A percentile compares a stretch with the other conserved stretches of the same genome.
Conservation (phyloP, 2,113 vertebrate species). For the Etia nguti region DNA sequence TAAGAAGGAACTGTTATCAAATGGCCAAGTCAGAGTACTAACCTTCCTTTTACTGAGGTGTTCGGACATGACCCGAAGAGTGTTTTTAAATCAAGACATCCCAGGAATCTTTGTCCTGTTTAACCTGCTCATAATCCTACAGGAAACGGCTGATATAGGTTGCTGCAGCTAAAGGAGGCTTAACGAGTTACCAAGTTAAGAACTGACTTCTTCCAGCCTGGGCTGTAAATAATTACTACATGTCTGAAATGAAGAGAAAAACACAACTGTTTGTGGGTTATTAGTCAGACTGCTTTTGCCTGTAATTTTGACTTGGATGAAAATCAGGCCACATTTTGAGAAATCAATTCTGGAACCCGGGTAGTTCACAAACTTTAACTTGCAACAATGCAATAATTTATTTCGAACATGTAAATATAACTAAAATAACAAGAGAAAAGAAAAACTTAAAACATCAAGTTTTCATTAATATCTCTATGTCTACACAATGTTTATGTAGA, state of each 20-base stretch:
- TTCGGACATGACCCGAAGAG: not conserved
- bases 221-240: not conserved
- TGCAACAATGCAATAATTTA: not conserved
- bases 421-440: no score
- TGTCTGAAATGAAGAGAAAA: not conserved
- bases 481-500: accelerated
- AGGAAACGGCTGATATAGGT: not conserved
- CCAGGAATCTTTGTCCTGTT: not conserved
- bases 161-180: not conserved
- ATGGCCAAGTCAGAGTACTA: not conserved
- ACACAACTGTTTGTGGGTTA: not conserved
- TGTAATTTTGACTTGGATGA: not conserved
- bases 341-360: not conserved
- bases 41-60: not conserved
- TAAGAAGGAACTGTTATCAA: not conserved
- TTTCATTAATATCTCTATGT: not conserved
- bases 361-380: not conserved
- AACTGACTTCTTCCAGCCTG: not conserved
- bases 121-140: not conserved
- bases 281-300: not conserved
- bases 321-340: not conserved
- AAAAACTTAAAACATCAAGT: not conserved
- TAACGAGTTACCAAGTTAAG: not conserved
- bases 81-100: not conserved
- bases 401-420: no score